Conservation (phyloP, 2,888 invertebrate genomes). For the Lepetodrilus schrolli region DNA sequence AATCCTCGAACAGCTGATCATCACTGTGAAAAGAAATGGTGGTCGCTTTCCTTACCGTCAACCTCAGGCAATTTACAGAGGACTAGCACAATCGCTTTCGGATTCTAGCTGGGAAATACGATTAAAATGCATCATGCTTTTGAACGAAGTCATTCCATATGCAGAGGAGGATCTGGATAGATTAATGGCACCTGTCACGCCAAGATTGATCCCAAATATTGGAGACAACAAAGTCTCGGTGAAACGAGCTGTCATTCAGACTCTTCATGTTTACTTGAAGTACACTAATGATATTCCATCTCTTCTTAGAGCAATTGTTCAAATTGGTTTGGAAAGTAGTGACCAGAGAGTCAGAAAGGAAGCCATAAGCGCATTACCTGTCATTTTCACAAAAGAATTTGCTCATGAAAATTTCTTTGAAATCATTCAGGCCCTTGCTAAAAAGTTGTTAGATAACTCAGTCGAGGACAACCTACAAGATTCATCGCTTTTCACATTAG, state of each 20-base stretch:
- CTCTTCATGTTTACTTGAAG: conserved; percentile 76
- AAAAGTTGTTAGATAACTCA: conserved; percentile 66
- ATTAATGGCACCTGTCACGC: conserved; percentile 73
- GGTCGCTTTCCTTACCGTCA: conserved; percentile 70
- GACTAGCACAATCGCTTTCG: conserved; percentile 73
- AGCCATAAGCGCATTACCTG: conserved; percentile 74
- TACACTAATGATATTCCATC: conserved; percentile 74
- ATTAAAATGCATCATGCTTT: conserved; percentile 75
- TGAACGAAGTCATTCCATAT: conserved; percentile 72
- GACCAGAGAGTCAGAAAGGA: conserved; percentile 73
- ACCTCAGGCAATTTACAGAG: conserved; percentile 70
- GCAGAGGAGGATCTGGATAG: conserved; percentile 72
- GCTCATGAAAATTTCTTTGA: conserved; percentile 73
- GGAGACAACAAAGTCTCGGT: conserved; percentile 73
- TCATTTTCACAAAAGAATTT: conserved; percentile 76
- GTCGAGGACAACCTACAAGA: conserved; percentile 70
- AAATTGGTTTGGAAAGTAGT: conserved; percentile 74
- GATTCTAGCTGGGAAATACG: conserved; percentile 77
- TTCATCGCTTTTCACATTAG: conserved; percentile 71
- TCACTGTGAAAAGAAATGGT: conserved; percentile 69
- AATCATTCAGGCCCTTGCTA: conserved; percentile 71
- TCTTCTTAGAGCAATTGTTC: conserved; percentile 73
- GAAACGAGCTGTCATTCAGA: conserved; percentile 75
- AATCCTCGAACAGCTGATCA: conserved; percentile 69
- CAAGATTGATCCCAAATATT: conserved; percentile 73